Evolutionary conservation across 2,797 vertebrate species (phyloP).

Genomic region (Spinibarbus caldwelli): DNA sequence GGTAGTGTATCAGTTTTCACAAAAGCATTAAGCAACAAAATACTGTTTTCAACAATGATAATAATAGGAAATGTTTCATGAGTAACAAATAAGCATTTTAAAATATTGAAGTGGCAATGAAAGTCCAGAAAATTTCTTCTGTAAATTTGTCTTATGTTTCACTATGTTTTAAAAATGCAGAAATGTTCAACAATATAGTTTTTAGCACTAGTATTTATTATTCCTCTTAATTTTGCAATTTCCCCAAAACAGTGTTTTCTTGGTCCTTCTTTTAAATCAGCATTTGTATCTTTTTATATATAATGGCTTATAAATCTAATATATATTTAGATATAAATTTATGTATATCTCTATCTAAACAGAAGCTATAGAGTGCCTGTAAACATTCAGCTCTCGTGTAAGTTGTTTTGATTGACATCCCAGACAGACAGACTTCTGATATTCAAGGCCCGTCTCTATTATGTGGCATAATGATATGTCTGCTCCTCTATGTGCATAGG

Average conservation of each 20-base stretch:
- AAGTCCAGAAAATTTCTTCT: background rate
- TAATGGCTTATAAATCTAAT: background rate
- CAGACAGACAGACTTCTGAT: slow-evolving; percentile 61
- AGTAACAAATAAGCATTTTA: background rate
- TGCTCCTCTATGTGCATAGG: slow-evolving; percentile 63
- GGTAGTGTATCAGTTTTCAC: background rate
- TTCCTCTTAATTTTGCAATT: background rate
- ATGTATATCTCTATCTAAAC: slow-evolving; percentile 25
- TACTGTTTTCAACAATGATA: background rate
- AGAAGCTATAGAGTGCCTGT: slow-evolving; percentile 37
- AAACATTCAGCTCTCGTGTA: slow-evolving; percentile 54
- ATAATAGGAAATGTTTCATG: background rate
- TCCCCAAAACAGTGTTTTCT: background rate
- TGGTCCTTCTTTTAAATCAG: background rate
- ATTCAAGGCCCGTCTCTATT: slow-evolving; percentile 59
- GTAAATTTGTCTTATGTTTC: background rate
- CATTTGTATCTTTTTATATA: background rate
- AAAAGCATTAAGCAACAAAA: background rate
- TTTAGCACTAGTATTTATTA: background rate
- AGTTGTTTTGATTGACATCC: slow-evolving; percentile 58
- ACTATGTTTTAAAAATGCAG: background rate
- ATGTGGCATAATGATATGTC: slow-evolving; percentile 69
- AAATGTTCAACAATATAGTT: background rate
- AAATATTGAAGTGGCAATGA: background rate
- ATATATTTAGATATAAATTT: background rate